A percentile compares a stretch with the other conserved stretches of the same genome.
Conservation (phyloP, 2,888 invertebrate genomes). For the Drosophila limbata region DNA sequence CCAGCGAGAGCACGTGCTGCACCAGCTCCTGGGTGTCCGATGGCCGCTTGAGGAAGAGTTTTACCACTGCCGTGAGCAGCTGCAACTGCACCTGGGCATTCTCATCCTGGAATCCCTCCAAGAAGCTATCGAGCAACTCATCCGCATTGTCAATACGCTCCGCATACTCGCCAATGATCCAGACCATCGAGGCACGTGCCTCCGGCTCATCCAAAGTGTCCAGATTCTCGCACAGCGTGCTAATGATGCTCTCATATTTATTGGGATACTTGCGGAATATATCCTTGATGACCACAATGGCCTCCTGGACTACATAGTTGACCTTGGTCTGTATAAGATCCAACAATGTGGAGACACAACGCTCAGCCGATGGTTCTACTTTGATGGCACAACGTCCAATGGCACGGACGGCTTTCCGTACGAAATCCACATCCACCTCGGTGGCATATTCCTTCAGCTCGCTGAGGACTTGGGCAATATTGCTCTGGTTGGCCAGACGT, state of each 20-base stretch:
- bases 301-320: constrained; percentile 99
- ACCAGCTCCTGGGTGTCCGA: constrained; percentile 99
- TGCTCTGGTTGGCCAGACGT: constrained; percentile 97
- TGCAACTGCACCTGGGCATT: constrained; percentile 99
- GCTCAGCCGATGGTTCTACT: constrained; percentile 98
- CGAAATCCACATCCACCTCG: constrained; percentile 99
- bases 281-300: constrained; percentile 99
- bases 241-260: constrained; percentile 99
- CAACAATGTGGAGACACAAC: constrained; percentile 98
- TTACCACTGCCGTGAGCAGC: constrained; percentile 98
- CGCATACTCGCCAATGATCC: constrained; percentile 98
- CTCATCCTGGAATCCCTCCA: constrained; percentile 99
- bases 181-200: constrained; percentile 98
- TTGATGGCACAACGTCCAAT: constrained; percentile 99
- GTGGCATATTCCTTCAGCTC: constrained; percentile 99
- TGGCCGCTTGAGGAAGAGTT: constrained; percentile 98
- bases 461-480: constrained; percentile 98
- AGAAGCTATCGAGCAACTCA: constrained; percentile 97
- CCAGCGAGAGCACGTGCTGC: constrained; percentile 96
- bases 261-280: constrained; percentile 99
- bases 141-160: constrained; percentile 99
- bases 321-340: constrained; percentile 99
- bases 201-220: constrained; percentile 99
- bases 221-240: constrained; percentile 98
- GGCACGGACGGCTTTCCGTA: constrained; percentile 98